A percentile compares a stretch with the other conserved stretches of the same genome.
Conservation (phyloP, 1,140 invertebrate species). For the Hesperophylax magnus region DNA sequence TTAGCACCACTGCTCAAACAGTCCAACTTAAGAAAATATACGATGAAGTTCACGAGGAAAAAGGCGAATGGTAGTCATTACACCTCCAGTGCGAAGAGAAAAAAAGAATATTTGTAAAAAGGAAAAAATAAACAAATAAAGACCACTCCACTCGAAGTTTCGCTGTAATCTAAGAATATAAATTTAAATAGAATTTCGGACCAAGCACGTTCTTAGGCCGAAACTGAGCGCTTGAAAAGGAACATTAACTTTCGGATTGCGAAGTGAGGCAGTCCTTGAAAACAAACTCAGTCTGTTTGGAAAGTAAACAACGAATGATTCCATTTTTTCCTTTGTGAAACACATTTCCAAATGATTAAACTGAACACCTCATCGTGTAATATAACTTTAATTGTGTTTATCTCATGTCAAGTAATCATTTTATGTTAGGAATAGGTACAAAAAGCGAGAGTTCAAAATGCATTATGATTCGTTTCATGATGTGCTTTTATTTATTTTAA, state of each 20-base stretch:
- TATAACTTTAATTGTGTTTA: too few species aligned
- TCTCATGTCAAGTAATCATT: too few species aligned
- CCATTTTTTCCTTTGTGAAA: too few species aligned
- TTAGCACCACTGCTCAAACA: not conserved
- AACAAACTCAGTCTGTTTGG: not conserved
- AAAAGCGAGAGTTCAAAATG: too few species aligned
- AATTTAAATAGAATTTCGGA: conserved; percentile 24
- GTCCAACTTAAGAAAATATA: not conserved
- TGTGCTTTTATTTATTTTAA: too few species aligned
- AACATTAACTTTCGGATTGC: not conserved
- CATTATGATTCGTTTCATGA: too few species aligned
- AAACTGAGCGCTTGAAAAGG: not conserved
- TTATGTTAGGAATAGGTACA: too few species aligned
- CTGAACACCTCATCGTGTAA: too few species aligned
- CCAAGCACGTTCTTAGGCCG: conserved; percentile 4
- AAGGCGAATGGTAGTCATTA: not conserved
- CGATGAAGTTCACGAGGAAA: not conserved
- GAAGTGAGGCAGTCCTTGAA: not conserved
- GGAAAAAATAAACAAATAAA: conserved; percentile 17
- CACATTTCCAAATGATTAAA: too few species aligned
- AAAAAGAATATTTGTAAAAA: not conserved
- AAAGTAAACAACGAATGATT: not conserved
- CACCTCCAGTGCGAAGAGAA: not conserved
- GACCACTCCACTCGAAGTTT: not conserved
- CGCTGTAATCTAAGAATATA: conserved; percentile 14